Percentiles rank a stretch among this genome's conserved stretches.
Conservation (phyloP, 2,113 vertebrate genomes). For the Dinomys branickii region DNA sequence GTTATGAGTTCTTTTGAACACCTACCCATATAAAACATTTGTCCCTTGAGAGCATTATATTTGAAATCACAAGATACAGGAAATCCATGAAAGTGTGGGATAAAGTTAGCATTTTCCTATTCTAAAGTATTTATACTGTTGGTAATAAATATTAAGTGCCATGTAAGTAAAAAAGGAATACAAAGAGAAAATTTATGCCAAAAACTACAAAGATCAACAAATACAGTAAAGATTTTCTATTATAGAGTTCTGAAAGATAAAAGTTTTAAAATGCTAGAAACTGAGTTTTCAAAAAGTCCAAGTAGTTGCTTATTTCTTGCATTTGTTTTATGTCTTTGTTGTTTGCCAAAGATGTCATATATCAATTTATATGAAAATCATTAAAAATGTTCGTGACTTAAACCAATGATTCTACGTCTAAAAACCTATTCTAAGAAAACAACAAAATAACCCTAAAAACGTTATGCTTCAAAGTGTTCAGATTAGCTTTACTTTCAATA, state of each 20-base stretch:
- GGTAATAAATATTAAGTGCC: background rate
- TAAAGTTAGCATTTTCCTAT: too few species aligned
- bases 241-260: background rate
- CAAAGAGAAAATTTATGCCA: background rate
- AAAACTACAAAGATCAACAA: background rate
- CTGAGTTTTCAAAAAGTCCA: background rate
- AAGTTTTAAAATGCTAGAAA: background rate
- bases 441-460: background rate
- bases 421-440: background rate
- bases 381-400: background rate
- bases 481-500: background rate
- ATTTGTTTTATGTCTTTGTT: background rate
- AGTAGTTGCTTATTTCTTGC: too few species aligned
- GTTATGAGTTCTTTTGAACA: background rate
- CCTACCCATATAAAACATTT: background rate
- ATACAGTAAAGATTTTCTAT: background rate
- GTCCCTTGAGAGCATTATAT: background rate
- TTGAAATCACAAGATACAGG: too few species aligned
- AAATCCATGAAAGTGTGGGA: too few species aligned
- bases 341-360: background rate
- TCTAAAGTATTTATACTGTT: background rate
- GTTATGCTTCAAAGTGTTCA: background rate
- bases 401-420: background rate
- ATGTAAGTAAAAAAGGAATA: background rate
- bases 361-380: background rate